These are phyloP conservation scores for Dryococelus australis DNA, from an alignment of 2,888 invertebrate genomes.

Conservation along the genomic window DNA sequence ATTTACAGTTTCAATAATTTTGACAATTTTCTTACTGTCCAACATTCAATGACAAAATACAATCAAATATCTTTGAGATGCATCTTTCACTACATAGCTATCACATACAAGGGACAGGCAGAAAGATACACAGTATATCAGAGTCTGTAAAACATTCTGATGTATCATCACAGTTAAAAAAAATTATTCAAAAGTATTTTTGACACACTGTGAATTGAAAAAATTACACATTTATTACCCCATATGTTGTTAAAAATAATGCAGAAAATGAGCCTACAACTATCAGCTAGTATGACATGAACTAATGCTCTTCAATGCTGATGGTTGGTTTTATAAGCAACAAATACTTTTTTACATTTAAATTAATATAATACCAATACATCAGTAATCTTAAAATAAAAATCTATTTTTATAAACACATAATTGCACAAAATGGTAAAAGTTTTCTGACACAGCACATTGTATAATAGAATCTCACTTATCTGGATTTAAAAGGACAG, in stretches of 20 bases:
- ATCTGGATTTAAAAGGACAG: too few species aligned
- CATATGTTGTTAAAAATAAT: too few species aligned
- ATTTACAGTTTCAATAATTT: too few species aligned
- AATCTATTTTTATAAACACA: not conserved
- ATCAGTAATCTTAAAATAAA: not conserved
- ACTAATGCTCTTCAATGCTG: not conserved
- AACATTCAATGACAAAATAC: too few species aligned
- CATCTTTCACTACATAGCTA: slow-evolving; percentile 6
- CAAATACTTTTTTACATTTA: not conserved
- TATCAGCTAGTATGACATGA: not conserved
- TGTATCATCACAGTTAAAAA: too few species aligned
- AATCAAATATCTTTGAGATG: not conserved
- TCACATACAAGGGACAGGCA: not conserved
- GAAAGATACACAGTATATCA: not conserved
- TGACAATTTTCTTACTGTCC: too few species aligned
- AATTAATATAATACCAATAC: not conserved
- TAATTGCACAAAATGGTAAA: not conserved
- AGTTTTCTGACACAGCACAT: not conserved
- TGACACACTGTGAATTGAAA: too few species aligned
- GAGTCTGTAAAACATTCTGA: too few species aligned
- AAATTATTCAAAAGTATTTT: too few species aligned
- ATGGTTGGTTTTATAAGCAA: not conserved
- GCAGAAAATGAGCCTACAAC: too few species aligned
- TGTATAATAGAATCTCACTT: not conserved
- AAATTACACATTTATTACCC: too few species aligned